A percentile compares a stretch with the other conserved stretches of the same genome.
These are phyloP conservation scores for Aurelia sp. DNA, from an alignment of 30 jellyfish, hydroid and myxozoan genomes.

Conservation along the genomic window DNA sequence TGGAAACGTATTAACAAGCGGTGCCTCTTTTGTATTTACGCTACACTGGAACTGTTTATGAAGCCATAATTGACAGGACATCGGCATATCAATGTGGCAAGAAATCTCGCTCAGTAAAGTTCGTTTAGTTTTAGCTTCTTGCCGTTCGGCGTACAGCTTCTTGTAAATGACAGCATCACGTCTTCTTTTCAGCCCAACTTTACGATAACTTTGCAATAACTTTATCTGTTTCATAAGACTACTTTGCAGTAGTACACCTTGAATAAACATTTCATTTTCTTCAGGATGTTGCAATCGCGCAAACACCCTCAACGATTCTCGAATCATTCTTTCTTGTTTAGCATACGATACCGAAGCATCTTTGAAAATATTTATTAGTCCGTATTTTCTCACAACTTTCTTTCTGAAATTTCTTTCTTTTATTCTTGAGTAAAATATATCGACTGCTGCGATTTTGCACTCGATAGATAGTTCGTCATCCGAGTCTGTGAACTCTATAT, in stretches of 20 bases:
- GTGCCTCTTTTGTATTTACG: conserved; percentile 11
- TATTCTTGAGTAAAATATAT: conserved; percentile 72
- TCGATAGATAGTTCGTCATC: conserved; percentile 82
- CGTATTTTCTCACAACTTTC: conserved; percentile 41
- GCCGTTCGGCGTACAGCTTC: conserved; percentile 29
- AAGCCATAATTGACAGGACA: conserved; percentile 64
- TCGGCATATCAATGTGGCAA: conserved; percentile 48
- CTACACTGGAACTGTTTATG: conserved; percentile 57
- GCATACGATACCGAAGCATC: conserved; percentile 23
- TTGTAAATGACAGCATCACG: conserved; percentile 41
- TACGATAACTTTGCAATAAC: conserved; percentile 69
- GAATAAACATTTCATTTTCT: conserved; percentile 70
- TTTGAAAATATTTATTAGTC: conserved; percentile 28
- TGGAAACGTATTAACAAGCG: conserved; percentile 22
- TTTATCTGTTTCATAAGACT: conserved; percentile 57
- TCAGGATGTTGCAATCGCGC: conserved; percentile 77
- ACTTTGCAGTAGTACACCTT: conserved; percentile 69
- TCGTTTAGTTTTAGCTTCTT: conserved; percentile 42
- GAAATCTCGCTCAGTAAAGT: conserved; percentile 37
- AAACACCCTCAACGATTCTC: conserved; percentile 71
- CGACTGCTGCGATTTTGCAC: conserved; percentile 73
- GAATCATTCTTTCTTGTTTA: conserved; percentile 59
- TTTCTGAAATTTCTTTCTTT: conserved; percentile 69
- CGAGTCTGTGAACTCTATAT: conserved; percentile 69
- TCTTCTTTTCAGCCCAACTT: conserved; percentile 69